Evolutionary conservation across 2,888 invertebrate species (phyloP), one percentile per base, ranked within the genome.

Genomic region (Meganola albula): DNA sequence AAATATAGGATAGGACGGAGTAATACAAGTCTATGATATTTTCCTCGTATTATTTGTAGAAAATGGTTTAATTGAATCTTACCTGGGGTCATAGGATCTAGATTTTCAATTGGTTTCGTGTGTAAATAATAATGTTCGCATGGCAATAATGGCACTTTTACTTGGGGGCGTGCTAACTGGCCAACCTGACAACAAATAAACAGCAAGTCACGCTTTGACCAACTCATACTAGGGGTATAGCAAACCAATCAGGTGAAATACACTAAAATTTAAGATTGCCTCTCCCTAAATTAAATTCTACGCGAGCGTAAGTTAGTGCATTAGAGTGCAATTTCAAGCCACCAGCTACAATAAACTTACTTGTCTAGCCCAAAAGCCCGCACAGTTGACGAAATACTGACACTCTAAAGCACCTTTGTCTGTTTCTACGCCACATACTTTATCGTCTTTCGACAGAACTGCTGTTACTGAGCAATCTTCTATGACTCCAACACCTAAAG

Each of bases 41-140:
- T 16, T 16, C 6, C 16, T 6, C 16, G 6, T 16, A 16, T 6
- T 16, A 16, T 4, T 4, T 16, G 6, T 5, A 16, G 4, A 5
- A 16, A 16, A 16, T 16, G 6, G 6, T 21, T 21, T 8, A 12
- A 22, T 22, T 9, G 20, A 9, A 12, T 2, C 40, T 51, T 74
- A 92, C 93, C 92, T 55, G 98, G 98, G 31, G 94, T 93, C 88
- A 92, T 90, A 0, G 93, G 90, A 71, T 93, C 90, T 41, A 96
- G 76, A 10, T 90, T 91, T 3, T 89, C 86, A 23, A 95, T 91
- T 3, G 92, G 91, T 74, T 95, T 93, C 0, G 98, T 97, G 58
- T 96, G 93, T 25, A 98, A 79, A 72, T 96, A 97, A 72, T 97
- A 96, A 82, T 98, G 97, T 68, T 97, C 96, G 44, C 96, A 96